Conservation (phyloP, 2,113 vertebrate genomes). For the Anser brachyrhynchus region DNA sequence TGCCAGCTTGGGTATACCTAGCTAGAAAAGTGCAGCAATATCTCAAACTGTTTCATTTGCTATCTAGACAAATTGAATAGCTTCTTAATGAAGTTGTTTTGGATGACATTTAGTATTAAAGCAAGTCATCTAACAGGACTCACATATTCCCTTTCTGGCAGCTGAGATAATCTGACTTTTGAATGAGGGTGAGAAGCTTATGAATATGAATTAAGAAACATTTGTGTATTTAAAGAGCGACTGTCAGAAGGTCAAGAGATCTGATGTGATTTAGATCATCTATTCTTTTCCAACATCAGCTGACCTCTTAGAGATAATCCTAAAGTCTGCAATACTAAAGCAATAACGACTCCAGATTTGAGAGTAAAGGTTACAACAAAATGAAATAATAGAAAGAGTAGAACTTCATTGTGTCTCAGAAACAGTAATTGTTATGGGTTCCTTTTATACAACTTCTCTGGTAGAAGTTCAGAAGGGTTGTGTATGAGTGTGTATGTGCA, state of each 20-base stretch:
- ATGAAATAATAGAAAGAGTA: not conserved
- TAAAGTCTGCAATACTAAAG: not conserved
- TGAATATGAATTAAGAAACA: not conserved
- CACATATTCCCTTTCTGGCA: not conserved
- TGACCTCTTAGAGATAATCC: not conserved
- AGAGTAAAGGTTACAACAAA: not conserved
- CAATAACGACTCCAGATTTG: not conserved
- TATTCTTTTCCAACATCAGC: not conserved
- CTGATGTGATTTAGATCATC: not conserved
- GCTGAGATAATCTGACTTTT: slow-evolving; percentile 27
- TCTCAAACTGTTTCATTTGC: not conserved
- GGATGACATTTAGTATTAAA: not conserved
- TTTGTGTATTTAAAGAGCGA: slow-evolving; percentile 4
- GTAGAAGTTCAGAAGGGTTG: not conserved
- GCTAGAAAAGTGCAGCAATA: not conserved
- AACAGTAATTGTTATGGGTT: not conserved
- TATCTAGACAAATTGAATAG: slow-evolving; percentile 6
- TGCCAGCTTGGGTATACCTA: not conserved
- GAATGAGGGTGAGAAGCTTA: not conserved
- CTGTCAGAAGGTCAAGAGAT: not conserved
- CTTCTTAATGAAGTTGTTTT: not conserved
- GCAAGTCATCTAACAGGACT: not conserved
- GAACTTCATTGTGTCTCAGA: not conserved
- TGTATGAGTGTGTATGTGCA: fast-evolving
- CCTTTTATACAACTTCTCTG: not conserved